Conservation (phyloP, 2,888 invertebrate species). For the Melanophora roralis region DNA sequence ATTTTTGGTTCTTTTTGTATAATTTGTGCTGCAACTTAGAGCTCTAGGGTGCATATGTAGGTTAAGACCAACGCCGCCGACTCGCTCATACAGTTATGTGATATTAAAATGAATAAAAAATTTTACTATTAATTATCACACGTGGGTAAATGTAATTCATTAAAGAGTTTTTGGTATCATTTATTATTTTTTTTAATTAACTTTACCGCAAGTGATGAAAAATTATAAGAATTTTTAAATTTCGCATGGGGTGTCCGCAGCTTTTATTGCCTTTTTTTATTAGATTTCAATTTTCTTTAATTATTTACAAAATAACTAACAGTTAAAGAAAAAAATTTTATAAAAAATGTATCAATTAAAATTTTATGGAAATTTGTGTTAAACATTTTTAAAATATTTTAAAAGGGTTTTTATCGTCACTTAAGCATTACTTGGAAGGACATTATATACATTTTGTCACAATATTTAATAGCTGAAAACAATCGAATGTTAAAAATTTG, state of each 20-base stretch:
- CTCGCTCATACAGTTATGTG: constrained; percentile 33
- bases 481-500: too few species aligned
- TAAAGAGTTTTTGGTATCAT: constrained; percentile 4
- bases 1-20: constrained; percentile 26
- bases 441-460: too few species aligned
- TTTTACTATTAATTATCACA: constrained; percentile 22
- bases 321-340: too few species aligned
- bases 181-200: background rate
- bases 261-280: background rate
- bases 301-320: background rate
- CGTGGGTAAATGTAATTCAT: constrained; percentile 39
- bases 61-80: constrained; percentile 54
- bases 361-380: too few species aligned
- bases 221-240: background rate
- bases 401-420: too few species aligned
- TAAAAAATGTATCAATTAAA: too few species aligned
- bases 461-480: too few species aligned
- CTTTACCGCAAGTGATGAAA: constrained; percentile 8
- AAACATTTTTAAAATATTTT: too few species aligned
- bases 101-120: constrained; percentile 45
- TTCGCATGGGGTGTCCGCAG: background rate
- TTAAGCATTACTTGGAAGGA: too few species aligned
- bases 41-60: constrained; percentile 60
- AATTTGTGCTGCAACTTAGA: constrained; percentile 48
- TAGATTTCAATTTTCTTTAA: background rate